Percentiles rank a stretch among this genome's conserved stretches.
Conservation (phyloP, 2,113 vertebrate genomes). For the Danionella cerebrum region DNA sequence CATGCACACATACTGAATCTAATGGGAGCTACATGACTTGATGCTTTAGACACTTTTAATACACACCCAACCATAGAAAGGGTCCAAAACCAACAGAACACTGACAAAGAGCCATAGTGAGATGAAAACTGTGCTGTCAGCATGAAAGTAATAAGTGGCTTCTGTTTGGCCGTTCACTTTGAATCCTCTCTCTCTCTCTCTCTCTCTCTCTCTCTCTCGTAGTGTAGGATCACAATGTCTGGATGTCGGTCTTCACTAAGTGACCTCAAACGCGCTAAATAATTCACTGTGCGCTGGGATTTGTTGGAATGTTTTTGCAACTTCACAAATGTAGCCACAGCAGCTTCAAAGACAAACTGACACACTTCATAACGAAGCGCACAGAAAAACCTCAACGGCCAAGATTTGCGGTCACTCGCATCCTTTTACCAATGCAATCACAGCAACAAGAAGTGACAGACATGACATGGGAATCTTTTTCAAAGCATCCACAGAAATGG, state of each 20-base stretch:
- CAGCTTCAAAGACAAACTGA: conserved; percentile 1
- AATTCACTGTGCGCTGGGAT: conserved; percentile 7
- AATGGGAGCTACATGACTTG: conserved; percentile 12
- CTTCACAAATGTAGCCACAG: not conserved
- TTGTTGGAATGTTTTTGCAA: conserved; percentile 1
- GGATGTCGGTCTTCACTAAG: conserved; percentile 1
- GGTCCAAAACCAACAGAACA: not conserved
- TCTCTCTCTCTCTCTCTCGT: not conserved
- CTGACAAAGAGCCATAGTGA: not conserved
- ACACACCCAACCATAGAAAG: not conserved
- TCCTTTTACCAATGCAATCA: not conserved
- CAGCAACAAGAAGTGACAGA: not conserved
- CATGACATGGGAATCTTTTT: not conserved
- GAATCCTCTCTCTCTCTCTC: not conserved
- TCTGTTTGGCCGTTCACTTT: not conserved
- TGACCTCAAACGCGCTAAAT: not conserved
- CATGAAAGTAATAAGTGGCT: not conserved
- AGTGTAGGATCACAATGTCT: not conserved
- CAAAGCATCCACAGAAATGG: not conserved
- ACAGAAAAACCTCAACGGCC: not conserved
- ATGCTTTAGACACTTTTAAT: conserved; percentile 13
- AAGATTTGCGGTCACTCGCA: not conserved
- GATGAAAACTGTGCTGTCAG: not conserved
- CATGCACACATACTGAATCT: conserved; percentile 13
- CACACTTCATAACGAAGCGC: not conserved